Base-by-base conservation (phyloP, 2,113 vertebrate genomes). In the Podilymbus podiceps region DNA sequence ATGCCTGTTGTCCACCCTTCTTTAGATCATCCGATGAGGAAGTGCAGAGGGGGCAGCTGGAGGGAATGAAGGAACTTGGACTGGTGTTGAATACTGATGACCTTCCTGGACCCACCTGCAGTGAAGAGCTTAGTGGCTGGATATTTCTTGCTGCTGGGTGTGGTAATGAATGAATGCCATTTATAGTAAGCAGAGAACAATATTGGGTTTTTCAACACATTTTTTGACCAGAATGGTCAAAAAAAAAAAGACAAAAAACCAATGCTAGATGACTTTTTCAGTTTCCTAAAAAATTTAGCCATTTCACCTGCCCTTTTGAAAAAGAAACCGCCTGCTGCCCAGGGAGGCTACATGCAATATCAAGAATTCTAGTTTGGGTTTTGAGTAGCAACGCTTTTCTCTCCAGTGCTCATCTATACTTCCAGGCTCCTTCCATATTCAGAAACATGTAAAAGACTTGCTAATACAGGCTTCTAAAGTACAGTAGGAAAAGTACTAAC, bases 261-360 rank as follows among this genome's bases (percentile, higher is more conserved):
- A 82, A 42, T 74, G 68, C 31, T 18, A 86, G 68, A 79, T 88
- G 9, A 91, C 49, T 75, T 95, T 93, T 93, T 86, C 46, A 14
- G 76, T 50, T 80, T 30, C 24, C 67, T 55, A n/a, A 42, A 53
- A 95, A 88, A 93, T 47, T 44, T 8, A 77, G 44, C 59, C 40
- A 42, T 66, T 88, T 59, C 72, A 47, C n/a, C 25, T 49, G 31
- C 23, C 3, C 23, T 85, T 76, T 33, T 83, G 46, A 90, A 95
- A 85, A 88, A 96, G 69, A 90, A 89, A n/a, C 59, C 79, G 24
- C 4, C 20, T 74, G 20, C 66, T 87, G 66, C 68, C 85, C 38
- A 60, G 24, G 69, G 35, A 92, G 88, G 67, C 44, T 87, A 66
- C 73, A 58, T 30, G 9, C 12, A 76, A 80, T 47, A 68, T 66